These are phyloP conservation scores for Mesodorylaimus sp. DNA, from an alignment of 2,888 invertebrate species.

Conservation along the genomic window DNA sequence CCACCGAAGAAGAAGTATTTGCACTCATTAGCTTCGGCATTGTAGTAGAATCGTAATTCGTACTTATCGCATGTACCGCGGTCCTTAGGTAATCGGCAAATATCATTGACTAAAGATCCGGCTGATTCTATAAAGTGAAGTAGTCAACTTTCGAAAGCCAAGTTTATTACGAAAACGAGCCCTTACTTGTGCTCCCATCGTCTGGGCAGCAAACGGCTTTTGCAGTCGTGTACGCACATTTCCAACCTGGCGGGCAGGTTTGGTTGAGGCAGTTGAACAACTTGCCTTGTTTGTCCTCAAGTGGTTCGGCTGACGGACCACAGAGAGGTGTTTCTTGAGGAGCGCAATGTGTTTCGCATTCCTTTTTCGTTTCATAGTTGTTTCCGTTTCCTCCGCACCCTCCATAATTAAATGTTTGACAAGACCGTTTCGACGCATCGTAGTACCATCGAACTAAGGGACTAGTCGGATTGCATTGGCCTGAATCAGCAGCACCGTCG, in stretches of 20 bases:
- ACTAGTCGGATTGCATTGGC: not conserved
- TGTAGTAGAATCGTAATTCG: not conserved
- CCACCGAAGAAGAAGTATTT: slow-evolving; percentile 30
- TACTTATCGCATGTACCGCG: not conserved
- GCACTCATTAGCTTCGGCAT: slow-evolving; percentile 18
- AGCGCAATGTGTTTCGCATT: not conserved
- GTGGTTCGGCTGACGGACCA: slow-evolving; percentile 14
- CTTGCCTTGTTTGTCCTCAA: slow-evolving; percentile 18
- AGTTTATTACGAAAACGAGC: not conserved
- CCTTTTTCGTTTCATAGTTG: not conserved
- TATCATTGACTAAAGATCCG: too few species aligned
- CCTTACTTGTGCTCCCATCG: not conserved
- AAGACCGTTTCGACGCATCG: not conserved
- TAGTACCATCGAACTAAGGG: too few species aligned
- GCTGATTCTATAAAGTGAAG: too few species aligned
- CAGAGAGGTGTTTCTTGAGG: not conserved
- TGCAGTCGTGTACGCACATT: slow-evolving; percentile 19
- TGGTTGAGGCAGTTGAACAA: slow-evolving; percentile 21
- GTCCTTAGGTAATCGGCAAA: not conserved
- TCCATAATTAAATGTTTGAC: not conserved
- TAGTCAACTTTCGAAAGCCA: too few species aligned
- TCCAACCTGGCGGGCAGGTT: slow-evolving; percentile 22
- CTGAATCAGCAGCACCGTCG: not conserved
- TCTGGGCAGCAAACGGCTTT: slow-evolving; percentile 21
- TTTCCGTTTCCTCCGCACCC: slow-evolving; percentile 2